phyloP scores from a whole-genome alignment of 2,888 invertebrate genomes.

The Athalia cordata region DNA sequence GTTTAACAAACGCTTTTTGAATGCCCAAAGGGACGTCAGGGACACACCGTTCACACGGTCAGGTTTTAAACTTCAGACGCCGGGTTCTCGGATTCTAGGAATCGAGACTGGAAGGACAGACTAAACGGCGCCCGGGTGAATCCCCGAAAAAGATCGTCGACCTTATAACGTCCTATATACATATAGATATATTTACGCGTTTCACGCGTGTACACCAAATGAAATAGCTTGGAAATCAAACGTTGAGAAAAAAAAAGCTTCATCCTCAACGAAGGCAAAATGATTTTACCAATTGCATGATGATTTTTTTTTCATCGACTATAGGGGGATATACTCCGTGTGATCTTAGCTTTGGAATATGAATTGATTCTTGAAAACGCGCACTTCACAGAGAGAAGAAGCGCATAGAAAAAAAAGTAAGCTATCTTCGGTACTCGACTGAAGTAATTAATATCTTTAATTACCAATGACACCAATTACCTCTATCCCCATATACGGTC shows the following conservation, averaged over 20 bases:
- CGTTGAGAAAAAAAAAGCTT: too few species aligned
- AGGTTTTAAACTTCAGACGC: slow-evolving; percentile 3
- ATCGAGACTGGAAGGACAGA: slow-evolving; percentile 32
- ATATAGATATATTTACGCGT: not conserved
- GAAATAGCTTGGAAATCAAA: too few species aligned
- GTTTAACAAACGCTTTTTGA: not conserved
- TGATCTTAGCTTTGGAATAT: not conserved
- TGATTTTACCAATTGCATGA: too few species aligned
- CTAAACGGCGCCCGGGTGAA: slow-evolving; percentile 35
- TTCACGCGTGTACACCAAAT: not conserved
- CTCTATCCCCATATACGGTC: slow-evolving; percentile 7
- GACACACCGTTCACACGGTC: slow-evolving; percentile 27
- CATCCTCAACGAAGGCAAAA: too few species aligned
- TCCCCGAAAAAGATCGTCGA: slow-evolving; percentile 37
- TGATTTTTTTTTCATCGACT: not conserved
- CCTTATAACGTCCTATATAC: slow-evolving; percentile 16
- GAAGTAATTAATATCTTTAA: slow-evolving; percentile 24
- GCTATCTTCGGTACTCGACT: not conserved
- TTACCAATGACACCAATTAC: slow-evolving; percentile 37
- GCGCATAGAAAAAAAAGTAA: not conserved
- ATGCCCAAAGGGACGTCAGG: not conserved
- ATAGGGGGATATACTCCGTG: not conserved
- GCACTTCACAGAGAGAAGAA: not conserved
- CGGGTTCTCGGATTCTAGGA: slow-evolving; percentile 15
- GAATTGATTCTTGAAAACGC: not conserved